Percentiles rank a stretch among this genome's conserved stretches.
Conservation (phyloP, 2,113 vertebrate genomes). For the Thryonomys swinderianus region DNA sequence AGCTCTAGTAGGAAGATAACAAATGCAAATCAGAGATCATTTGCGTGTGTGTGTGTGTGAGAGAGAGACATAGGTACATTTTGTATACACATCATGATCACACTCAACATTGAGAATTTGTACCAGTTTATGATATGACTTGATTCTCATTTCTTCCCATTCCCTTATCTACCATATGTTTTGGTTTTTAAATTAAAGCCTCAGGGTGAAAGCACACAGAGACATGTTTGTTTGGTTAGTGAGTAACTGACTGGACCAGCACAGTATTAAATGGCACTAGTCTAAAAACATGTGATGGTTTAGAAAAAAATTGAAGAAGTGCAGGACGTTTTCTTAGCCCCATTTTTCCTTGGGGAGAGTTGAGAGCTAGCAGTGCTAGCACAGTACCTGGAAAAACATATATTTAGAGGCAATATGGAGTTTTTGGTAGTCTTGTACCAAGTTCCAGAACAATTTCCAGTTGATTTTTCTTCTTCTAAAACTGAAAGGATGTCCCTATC, state of each 20-base stretch:
- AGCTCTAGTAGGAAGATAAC: not conserved
- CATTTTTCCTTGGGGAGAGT: not conserved
- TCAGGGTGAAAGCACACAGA: not conserved
- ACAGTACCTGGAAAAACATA: not conserved
- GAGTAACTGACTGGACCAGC: not conserved
- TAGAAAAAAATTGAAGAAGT: not conserved
- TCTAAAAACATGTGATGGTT: rapidly evolving
- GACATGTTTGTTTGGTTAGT: not conserved
- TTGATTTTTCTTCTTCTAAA: not conserved
- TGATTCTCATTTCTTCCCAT: too few species aligned
- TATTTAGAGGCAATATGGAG: not conserved
- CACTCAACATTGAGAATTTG: too few species aligned
- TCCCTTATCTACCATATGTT: too few species aligned
- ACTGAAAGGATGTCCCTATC: not conserved
- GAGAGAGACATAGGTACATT: too few species aligned
- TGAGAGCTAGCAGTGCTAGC: not conserved
- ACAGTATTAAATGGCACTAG: not conserved
- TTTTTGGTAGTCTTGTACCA: not conserved
- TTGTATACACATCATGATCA: too few species aligned
- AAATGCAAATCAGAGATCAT: not conserved
- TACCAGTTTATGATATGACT: too few species aligned
- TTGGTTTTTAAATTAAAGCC: not conserved
- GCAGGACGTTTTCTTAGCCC: not conserved
- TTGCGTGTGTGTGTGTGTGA: too few species aligned
- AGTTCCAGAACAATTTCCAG: not conserved